Conservation (phyloP, 2,888 invertebrate genomes). For the Lasioglossum malachurum region DNA sequence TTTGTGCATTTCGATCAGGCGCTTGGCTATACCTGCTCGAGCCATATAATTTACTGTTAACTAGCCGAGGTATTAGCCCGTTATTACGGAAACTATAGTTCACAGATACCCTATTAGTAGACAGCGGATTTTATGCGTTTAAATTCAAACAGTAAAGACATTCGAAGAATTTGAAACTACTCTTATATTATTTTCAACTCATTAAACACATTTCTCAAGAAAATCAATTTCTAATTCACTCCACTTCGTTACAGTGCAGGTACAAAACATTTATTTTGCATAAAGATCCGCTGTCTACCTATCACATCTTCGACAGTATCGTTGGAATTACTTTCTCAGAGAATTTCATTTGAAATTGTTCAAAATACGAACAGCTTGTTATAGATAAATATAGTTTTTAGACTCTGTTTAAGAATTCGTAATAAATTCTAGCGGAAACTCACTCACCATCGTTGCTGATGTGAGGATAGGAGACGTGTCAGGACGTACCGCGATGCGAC, state of each 20-base stretch:
- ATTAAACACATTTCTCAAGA: too few relatives aligned
- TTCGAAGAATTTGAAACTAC: too few relatives aligned
- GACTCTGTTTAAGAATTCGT: not conserved
- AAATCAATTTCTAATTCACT: too few relatives aligned
- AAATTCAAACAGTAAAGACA: too few relatives aligned
- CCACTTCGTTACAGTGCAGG: too few relatives aligned
- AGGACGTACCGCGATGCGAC: slow-evolving; percentile 64
- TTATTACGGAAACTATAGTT: not conserved
- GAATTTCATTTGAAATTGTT: not conserved
- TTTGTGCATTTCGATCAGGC: slow-evolving; percentile 10
- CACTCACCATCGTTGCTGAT: slow-evolving; percentile 68
- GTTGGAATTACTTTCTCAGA: not conserved
- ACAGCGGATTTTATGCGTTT: too few relatives aligned
- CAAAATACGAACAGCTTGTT: not conserved
- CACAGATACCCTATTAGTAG: not conserved
- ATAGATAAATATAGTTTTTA: not conserved
- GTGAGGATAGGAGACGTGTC: slow-evolving; percentile 48
- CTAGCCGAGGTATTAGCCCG: not conserved
- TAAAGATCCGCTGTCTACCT: not conserved
- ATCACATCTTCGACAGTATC: not conserved
- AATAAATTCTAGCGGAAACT: not conserved
- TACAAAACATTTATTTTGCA: too few relatives aligned
- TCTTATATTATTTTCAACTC: too few relatives aligned
- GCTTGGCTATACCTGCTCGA: slow-evolving; percentile 29
- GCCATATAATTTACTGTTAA: slow-evolving; percentile 21